Evolutionary conservation across 2,797 vertebrate species (phyloP).

Genomic region (Esox masquinongy): DNA sequence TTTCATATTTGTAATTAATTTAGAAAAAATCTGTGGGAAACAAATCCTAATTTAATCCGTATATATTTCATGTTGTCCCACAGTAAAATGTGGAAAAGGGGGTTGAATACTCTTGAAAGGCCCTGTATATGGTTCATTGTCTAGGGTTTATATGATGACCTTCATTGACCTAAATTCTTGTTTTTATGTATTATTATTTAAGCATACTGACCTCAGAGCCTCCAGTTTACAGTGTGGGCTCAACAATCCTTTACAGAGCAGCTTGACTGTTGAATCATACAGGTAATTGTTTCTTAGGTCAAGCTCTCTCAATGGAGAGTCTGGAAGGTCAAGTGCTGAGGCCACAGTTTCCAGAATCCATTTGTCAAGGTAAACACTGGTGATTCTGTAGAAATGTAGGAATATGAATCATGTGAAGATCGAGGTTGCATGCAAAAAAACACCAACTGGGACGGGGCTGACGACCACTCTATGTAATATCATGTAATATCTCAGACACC

Average conservation of each 20-base stretch:
- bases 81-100: too few species aligned
- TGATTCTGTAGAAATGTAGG: background rate
- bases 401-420: background rate
- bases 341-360: background rate
- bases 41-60: too few species aligned
- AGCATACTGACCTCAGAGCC: background rate
- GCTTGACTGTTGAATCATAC: background rate
- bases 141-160: too few species aligned
- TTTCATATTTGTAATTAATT: too few species aligned
- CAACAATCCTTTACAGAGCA: background rate
- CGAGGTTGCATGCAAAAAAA: background rate
- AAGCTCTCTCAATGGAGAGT: background rate
- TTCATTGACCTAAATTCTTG: background rate
- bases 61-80: too few species aligned
- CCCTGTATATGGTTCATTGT: too few species aligned
- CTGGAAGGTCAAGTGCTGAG: background rate
- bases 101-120: too few species aligned
- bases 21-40: too few species aligned
- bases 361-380: background rate
- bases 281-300: background rate
- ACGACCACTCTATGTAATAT: background rate
- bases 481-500: background rate
- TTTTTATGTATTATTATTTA: background rate
- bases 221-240: background rate
- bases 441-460: too few species aligned